A percentile compares a stretch with the other conserved stretches of the same genome.
phyloP scores from a whole-genome alignment of 2,113 vertebrate genomes.

The Scortum barcoo region DNA sequence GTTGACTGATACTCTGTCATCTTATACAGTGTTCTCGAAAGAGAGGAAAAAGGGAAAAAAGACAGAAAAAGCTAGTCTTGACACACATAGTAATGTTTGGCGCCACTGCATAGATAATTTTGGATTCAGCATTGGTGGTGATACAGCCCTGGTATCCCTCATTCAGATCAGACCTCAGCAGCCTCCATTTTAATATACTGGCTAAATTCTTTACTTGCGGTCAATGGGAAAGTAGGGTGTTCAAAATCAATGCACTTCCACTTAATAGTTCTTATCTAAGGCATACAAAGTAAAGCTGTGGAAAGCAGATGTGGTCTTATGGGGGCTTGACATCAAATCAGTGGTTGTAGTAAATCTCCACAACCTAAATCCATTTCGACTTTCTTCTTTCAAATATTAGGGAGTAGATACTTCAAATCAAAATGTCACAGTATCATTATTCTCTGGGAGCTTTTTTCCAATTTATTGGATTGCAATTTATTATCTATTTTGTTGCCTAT shows the following conservation, averaged over 20 bases:
- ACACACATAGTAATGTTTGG: too few species aligned
- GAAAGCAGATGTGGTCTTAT: too few species aligned
- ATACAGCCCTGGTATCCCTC: background rate
- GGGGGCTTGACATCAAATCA: too few species aligned
- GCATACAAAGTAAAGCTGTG: too few species aligned
- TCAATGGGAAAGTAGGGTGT: too few species aligned
- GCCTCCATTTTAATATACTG: background rate
- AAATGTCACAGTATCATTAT: background rate
- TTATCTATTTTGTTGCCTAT: background rate
- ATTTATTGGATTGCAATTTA: background rate
- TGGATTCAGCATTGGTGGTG: background rate
- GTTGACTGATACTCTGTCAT: background rate
- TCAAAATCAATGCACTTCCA: too few species aligned
- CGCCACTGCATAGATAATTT: background rate
- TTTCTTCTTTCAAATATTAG: background rate
- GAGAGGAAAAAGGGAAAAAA: background rate
- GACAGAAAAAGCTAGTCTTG: background rate
- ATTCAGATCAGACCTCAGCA: too few species aligned
- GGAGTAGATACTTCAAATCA: background rate
- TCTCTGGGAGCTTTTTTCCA: background rate
- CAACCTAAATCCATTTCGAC: background rate
- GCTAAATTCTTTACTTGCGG: too few species aligned
- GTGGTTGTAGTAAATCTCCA: background rate
- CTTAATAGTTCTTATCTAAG: too few species aligned
- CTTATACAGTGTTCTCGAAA: background rate